Evolutionary conservation across 1,140 invertebrate genomes (phyloP).

Genomic region (Mactra quadrangularis): DNA sequence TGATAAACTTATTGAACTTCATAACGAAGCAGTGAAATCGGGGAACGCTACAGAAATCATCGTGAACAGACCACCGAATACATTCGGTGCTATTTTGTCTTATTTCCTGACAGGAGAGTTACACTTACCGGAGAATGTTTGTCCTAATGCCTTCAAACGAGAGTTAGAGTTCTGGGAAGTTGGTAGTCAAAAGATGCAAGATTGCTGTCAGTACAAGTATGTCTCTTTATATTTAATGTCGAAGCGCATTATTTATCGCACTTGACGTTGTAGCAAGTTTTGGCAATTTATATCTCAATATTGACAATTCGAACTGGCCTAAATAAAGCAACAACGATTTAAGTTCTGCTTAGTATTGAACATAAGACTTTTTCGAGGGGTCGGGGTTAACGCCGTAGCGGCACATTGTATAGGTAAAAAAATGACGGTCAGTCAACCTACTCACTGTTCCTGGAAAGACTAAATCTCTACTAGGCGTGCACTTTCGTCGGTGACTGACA

Average conservation of each 20-base stretch:
- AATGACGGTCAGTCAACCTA: no score
- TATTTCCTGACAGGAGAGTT: constrained; percentile 72
- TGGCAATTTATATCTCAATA: not conserved
- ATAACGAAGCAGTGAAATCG: not conserved
- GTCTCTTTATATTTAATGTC: not conserved
- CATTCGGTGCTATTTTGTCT: constrained; percentile 70
- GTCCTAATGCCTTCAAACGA: constrained; percentile 66
- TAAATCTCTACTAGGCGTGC: no score
- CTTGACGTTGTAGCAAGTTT: not conserved
- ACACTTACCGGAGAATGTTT: constrained; percentile 70
- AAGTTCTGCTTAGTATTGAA: not conserved
- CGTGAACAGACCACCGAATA: constrained; percentile 46
- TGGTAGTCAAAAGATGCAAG: constrained; percentile 56
- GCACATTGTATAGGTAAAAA: no score
- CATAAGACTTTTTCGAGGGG: not conserved
- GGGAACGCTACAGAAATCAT: constrained; percentile 21
- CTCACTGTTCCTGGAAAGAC: no score
- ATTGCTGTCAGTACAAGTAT: constrained; percentile 73
- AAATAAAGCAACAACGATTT: not conserved
- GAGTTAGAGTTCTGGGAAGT: constrained; percentile 77
- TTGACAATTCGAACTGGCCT: not conserved
- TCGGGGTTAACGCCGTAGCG: no score
- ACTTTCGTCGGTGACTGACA: no score
- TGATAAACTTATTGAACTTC: constrained; percentile 1
- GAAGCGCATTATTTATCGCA: not conserved